A percentile compares a stretch with the other conserved stretches of the same genome.
Conservation (phyloP, 2,797 vertebrate genomes). For the Sparidentex hasta region DNA sequence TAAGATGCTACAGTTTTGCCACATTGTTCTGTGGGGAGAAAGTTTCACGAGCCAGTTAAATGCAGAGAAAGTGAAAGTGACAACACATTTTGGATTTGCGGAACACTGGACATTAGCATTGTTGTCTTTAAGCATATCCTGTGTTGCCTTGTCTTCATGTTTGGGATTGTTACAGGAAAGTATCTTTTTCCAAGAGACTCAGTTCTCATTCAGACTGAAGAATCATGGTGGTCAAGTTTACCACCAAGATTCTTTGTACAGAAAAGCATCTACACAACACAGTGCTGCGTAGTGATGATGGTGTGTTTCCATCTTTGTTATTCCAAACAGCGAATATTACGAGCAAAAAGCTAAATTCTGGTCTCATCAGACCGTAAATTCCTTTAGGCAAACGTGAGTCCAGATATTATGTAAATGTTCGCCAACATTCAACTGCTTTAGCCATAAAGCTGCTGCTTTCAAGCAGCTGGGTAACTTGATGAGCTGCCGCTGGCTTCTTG, state of each 20-base stretch:
- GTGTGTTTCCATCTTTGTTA: background rate
- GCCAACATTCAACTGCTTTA: conserved; percentile 10
- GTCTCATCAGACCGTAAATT: background rate
- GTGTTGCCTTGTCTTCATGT: conserved; percentile 2
- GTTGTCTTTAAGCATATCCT: background rate
- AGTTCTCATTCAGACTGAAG: background rate
- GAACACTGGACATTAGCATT: background rate
- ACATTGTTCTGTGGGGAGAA: background rate
- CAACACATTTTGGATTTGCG: background rate
- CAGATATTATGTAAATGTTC: conserved; percentile 22
- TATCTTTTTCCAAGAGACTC: background rate
- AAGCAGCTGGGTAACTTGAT: conserved; percentile 1
- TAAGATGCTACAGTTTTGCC: background rate
- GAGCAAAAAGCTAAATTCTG: background rate
- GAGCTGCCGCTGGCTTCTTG: background rate
- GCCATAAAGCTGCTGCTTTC: background rate
- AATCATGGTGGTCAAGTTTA: background rate
- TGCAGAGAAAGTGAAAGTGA: no score
- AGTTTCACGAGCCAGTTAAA: background rate
- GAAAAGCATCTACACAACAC: background rate
- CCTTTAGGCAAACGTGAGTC: background rate
- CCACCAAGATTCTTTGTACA: background rate
- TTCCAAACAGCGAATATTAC: background rate
- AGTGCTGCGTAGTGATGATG: background rate
- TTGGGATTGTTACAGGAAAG: background rate